phyloP scores from a whole-genome alignment of 2,888 invertebrate genomes.

The Eristalinus aeneus region DNA sequence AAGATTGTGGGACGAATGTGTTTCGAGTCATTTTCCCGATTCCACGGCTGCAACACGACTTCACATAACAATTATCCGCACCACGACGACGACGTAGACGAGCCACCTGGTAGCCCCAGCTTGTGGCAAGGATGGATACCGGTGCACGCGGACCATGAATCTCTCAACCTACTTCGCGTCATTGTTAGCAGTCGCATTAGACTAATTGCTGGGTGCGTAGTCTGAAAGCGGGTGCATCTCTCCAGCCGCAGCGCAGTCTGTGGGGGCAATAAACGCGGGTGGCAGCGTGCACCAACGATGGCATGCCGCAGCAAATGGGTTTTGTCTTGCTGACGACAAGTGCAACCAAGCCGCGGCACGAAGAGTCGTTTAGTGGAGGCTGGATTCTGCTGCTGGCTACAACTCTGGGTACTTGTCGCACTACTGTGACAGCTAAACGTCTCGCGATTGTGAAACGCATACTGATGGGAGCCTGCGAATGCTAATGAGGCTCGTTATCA shows the following conservation, averaged over 20 bases:
- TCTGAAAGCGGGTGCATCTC: constrained; percentile 42
- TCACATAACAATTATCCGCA: constrained; percentile 39
- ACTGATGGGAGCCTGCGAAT: constrained; percentile 21
- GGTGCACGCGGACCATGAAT: constrained; percentile 56
- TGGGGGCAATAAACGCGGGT: constrained; percentile 16
- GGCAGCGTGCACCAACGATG: not conserved
- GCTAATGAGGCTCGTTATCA: constrained; percentile 30
- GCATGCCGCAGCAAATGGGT: constrained; percentile 30
- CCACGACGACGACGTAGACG: not conserved
- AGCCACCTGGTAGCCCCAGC: not conserved
- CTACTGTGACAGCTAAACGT: constrained; percentile 36
- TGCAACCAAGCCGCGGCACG: constrained; percentile 28
- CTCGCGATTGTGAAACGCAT: constrained; percentile 35
- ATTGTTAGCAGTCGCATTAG: constrained; percentile 64
- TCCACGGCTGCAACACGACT: not conserved
- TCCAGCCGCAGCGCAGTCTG: not conserved
- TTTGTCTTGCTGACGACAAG: constrained; percentile 55
- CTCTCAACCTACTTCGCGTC: constrained; percentile 65
- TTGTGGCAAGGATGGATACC: constrained; percentile 36
- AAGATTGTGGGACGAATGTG: not conserved
- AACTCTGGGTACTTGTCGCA: constrained; percentile 24
- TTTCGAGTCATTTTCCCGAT: not conserved
- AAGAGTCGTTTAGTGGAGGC: not conserved
- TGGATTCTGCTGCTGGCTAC: constrained; percentile 14
- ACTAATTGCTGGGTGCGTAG: constrained; percentile 68